phyloP scores from a whole-genome alignment of 2,888 invertebrate species.

The Galeopsomyia nigrocyanea region DNA sequence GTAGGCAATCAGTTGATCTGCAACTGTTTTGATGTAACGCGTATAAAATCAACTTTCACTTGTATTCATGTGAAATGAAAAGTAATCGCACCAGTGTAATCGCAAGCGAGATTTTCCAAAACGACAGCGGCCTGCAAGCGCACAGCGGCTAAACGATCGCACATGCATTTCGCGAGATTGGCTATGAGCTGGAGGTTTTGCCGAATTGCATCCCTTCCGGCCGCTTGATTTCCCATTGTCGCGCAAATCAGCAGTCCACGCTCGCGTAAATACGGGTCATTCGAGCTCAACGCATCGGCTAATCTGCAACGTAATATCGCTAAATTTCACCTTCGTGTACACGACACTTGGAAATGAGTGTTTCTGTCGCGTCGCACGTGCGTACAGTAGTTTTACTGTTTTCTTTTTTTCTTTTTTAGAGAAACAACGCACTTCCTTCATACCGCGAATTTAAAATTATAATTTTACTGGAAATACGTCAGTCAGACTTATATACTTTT shows the following conservation, averaged over 20 bases:
- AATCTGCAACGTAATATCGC: conserved; percentile 56
- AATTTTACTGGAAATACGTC: no score
- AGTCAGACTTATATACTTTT: no score
- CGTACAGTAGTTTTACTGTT: background rate
- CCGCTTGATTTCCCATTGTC: conserved; percentile 63
- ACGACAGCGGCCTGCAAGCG: conserved; percentile 65
- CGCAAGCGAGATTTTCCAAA: conserved; percentile 63
- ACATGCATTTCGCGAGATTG: conserved; percentile 61
- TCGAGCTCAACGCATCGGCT: conserved; percentile 59
- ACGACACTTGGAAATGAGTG: background rate
- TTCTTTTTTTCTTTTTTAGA: background rate
- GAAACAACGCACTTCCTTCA: no score
- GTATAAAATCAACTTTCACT: background rate
- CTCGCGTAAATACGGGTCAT: conserved; percentile 66
- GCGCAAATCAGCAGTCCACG: conserved; percentile 64
- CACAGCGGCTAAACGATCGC: conserved; percentile 63
- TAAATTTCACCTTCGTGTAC: background rate
- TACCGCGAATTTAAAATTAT: no score
- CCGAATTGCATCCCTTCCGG: conserved; percentile 67
- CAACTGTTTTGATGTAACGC: conserved; percentile 56
- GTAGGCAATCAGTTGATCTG: conserved; percentile 63
- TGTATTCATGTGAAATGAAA: background rate
- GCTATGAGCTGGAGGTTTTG: conserved; percentile 60
- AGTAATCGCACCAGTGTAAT: conserved; percentile 20
- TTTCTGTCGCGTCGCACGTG: background rate